Base-by-base conservation (phyloP, 2,113 vertebrate genomes). In the Nannobrachium achirus region DNA sequence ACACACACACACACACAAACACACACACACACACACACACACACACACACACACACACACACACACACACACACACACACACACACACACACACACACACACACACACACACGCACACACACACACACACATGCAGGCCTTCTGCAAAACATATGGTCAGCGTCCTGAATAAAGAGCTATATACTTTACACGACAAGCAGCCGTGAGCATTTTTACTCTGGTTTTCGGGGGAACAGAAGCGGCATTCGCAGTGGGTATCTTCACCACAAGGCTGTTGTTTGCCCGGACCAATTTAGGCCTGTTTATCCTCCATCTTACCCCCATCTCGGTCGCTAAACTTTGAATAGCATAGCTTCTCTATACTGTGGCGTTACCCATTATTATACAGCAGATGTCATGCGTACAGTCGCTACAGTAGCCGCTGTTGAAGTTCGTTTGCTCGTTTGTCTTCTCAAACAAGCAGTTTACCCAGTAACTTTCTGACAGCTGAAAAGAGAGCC, bases 261-360 rank as follows among this genome's bases (percentile, higher is more conserved):
- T 56, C 69, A 78, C 83, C 87, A 13, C 87, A 87, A 73, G 75
- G 78, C 59, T 78, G 82, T 56, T 87, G 78, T 86, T 86, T 84
- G 71, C 71, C 39, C 61, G 80, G 84, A 75, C 84, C 84, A 71
- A 71, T 89, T 88, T 89, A 80, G 84, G 58, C 45, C 63, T 72
- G 73, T 83, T 80, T 79, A 75, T 73, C 44, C 81, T 62, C n/a
- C 50, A 51, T 8, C 46, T 39, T 61, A 11, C 66, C 63, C 66
- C 56, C n/a, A n/a, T 42, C 49, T 5, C 20, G 75, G 65, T 69
- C 73, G 59, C 63, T 3, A 50, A 51, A 44, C 45, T 50, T n/a
- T 62, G 57, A 81, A 69, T 49, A 75, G 64, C 11, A 53, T 33
- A 33, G 25, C 25, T 56, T 53, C 40, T 40, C 71, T 25, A 3